Base-by-base conservation (phyloP, 2,113 vertebrate genomes). In the Axis porcinus region DNA sequence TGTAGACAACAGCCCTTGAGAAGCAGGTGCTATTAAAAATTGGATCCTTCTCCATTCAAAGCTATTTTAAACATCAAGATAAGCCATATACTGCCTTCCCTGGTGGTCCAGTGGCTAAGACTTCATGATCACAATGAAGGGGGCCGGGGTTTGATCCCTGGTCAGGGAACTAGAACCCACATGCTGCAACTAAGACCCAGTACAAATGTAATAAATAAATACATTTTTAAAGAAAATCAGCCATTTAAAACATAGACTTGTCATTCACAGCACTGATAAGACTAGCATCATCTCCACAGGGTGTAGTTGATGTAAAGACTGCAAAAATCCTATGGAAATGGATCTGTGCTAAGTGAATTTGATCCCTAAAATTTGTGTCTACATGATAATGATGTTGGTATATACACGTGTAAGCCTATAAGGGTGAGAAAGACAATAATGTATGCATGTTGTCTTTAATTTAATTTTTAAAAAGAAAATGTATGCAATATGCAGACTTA, bases 381-480 rank as follows among this genome's bases (percentile, higher is more conserved):
- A 36, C 45, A 10, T 83, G 14, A 62, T 55, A 92, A 87, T 81
- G 23, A 45, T 70, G 12, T 87, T 83, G 4, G 7, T 64, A 27
- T 33, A 55, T 47, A 58, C 4, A 5, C 17, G 0, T 57, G 30
- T 58, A 92, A 87, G n/a, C 28, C n/a, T 82, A 16, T 23, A 7
- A 47, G 5, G 3, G 2, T 54, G 36, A 85, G 52, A 76, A 90
- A 94, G n/a, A 76, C 15, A 91, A 79, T 1, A n/a, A 8, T 30
- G 6, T 64, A 81, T 45, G 79, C 14, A 78, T 83, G 23, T 64
- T 94, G 47, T 94, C 67, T 85, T 97, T 62, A 94, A 93, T 47
- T 92, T 94, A 70, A 47, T 92, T 81, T 88, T 43, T 78, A 87
- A 58, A 82, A 86, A 95, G 40, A 86, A 94, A 91, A 43, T 40